These are phyloP conservation scores for Brachionus paranguensis DNA, from an alignment of 1,140 invertebrate species.

Conservation along the genomic window DNA sequence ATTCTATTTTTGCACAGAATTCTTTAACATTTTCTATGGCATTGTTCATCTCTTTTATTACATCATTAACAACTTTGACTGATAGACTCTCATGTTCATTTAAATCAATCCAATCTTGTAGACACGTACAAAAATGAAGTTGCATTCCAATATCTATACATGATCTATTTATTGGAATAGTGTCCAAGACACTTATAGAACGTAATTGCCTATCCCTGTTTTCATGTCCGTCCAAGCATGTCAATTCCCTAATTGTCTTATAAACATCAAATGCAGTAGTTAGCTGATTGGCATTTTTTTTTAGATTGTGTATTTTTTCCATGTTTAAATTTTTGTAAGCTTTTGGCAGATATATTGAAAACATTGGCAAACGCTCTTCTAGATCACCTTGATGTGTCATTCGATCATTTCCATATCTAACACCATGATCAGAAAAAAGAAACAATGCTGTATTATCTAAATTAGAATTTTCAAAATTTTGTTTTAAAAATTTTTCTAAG, in stretches of 20 bases:
- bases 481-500: slow-evolving; percentile 62
- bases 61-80: background rate
- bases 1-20: background rate
- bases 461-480: slow-evolving; percentile 53
- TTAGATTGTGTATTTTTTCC: slow-evolving; percentile 63
- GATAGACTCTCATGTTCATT: slow-evolving; percentile 44
- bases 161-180: slow-evolving; percentile 62
- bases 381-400: slow-evolving; percentile 76
- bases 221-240: background rate
- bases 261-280: background rate
- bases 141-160: slow-evolving; percentile 79
- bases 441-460: slow-evolving; percentile 74
- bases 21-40: background rate
- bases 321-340: slow-evolving; percentile 58
- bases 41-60: background rate
- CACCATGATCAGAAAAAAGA: slow-evolving; percentile 80
- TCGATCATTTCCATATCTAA: slow-evolving; percentile 66
- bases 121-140: slow-evolving; percentile 87
- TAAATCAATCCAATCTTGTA: slow-evolving; percentile 65
- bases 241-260: background rate
- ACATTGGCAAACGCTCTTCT: slow-evolving; percentile 78
- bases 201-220: background rate
- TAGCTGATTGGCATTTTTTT: background rate
- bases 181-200: slow-evolving; percentile 60
- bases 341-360: slow-evolving; percentile 69